Evolutionary conservation across 1,140 invertebrate species (phyloP).

Genomic region (Drosophila lacteicornis): DNA sequence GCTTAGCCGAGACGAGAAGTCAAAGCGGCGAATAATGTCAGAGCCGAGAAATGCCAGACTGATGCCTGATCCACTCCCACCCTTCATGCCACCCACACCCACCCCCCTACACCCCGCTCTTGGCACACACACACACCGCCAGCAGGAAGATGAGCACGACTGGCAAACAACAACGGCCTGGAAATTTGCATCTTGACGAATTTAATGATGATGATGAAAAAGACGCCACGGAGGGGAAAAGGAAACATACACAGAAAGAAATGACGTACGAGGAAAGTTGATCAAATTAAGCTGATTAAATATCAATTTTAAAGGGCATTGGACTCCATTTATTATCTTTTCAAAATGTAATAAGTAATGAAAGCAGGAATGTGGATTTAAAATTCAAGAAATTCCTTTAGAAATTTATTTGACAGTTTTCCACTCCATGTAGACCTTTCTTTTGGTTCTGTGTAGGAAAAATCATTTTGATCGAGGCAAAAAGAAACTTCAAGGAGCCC

Average conservation of each 20-base stretch:
- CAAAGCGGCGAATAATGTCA: conserved; percentile 46
- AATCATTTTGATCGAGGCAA: conserved; percentile 78
- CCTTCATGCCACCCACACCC: conserved; percentile 17
- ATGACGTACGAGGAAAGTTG: background rate
- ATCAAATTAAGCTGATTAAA: background rate
- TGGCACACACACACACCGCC: conserved; percentile 23
- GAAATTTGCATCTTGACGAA: conserved; percentile 83
- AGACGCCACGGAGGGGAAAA: conserved; percentile 48
- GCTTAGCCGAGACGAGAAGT: conserved; percentile 42
- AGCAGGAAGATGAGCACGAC: conserved; percentile 77
- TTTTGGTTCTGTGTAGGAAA: conserved; percentile 18
- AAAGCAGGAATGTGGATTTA: too few species aligned
- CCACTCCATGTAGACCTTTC: background rate
- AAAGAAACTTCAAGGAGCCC: conserved; percentile 73
- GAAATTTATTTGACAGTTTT: too few species aligned
- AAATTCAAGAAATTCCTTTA: too few species aligned
- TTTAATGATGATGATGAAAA: conserved; percentile 83
- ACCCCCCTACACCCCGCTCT: conserved; percentile 17
- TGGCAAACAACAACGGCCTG: conserved; percentile 58
- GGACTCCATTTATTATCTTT: too few species aligned
- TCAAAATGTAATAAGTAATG: too few species aligned
- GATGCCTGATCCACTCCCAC: conserved; percentile 33
- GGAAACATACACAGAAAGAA: background rate
- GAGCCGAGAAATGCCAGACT: conserved; percentile 52
- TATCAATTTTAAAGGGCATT: background rate